These are phyloP conservation scores for Chelonoidis abingdonii DNA, from an alignment of 2,113 vertebrate genomes.

Conservation along the genomic window DNA sequence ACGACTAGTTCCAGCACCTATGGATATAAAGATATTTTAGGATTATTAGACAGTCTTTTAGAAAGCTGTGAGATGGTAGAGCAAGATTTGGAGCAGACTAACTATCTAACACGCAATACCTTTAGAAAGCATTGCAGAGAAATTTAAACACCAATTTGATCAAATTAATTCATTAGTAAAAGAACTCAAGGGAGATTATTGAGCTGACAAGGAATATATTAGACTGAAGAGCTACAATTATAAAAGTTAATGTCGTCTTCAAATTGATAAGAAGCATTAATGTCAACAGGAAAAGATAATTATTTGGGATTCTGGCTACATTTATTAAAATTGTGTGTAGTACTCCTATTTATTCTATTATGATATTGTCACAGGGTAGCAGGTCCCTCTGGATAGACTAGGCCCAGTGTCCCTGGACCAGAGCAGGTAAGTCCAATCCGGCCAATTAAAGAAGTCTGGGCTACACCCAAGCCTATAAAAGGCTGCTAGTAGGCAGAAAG, in stretches of 20 bases:
- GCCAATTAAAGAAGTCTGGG: background rate
- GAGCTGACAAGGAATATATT: background rate
- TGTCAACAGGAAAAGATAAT: conserved; percentile 19
- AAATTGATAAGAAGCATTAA: background rate
- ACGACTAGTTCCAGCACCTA: background rate
- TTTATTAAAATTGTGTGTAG: background rate
- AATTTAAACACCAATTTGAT: background rate
- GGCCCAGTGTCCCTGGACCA: background rate
- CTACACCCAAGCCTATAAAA: background rate
- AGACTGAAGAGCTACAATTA: background rate
- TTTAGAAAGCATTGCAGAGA: background rate
- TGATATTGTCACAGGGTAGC: background rate
- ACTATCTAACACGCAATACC: background rate
- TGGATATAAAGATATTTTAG: background rate
- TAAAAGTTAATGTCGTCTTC: conserved; percentile 35
- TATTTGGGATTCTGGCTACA: background rate
- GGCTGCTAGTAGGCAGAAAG: background rate
- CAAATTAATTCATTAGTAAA: conserved; percentile 21
- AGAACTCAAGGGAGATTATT: background rate
- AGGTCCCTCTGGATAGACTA: background rate
- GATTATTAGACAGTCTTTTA: background rate
- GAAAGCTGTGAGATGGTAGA: background rate
- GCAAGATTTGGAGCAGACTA: background rate
- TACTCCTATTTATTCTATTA: background rate
- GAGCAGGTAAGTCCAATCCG: background rate